phyloP scores from a whole-genome alignment of 1,140 invertebrate genomes.

The Phthorimaea operculella region DNA sequence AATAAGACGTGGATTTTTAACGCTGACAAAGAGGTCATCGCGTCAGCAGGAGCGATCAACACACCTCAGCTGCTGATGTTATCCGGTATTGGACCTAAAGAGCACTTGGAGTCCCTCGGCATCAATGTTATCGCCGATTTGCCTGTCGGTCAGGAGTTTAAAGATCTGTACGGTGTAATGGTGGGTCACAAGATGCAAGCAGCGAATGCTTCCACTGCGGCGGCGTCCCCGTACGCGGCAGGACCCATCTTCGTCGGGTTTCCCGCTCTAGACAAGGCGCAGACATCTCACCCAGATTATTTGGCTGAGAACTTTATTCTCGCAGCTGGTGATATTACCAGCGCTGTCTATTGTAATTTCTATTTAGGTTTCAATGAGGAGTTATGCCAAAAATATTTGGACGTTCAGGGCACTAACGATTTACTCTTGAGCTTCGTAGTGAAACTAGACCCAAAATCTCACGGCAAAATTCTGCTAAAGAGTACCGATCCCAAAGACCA shows the following conservation, averaged over 20 bases:
- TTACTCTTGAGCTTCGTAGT: constrained; percentile 45
- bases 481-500: constrained; percentile 76
- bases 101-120: constrained; percentile 49
- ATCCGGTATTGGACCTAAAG: constrained; percentile 69
- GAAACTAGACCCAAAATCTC: constrained; percentile 49
- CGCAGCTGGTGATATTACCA: constrained; percentile 66
- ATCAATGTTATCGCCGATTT: constrained; percentile 56
- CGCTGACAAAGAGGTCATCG: constrained; percentile 70
- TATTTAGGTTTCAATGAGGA: constrained; percentile 72
- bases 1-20: constrained; percentile 40
- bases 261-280: constrained; percentile 69
- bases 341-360: constrained; percentile 33
- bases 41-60: constrained; percentile 63
- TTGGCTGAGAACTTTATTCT: constrained; percentile 68
- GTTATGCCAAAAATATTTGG: constrained; percentile 78
- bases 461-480: constrained; percentile 63
- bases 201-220: constrained; percentile 43
- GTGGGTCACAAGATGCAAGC: constrained; percentile 46
- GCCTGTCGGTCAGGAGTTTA: constrained; percentile 71
- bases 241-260: constrained; percentile 59
- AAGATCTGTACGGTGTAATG: constrained; percentile 73
- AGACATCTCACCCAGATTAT: constrained; percentile 69
- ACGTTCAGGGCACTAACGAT: constrained; percentile 50
- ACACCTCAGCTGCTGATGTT: constrained; percentile 69
- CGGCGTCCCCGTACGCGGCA: constrained; percentile 44